These are phyloP conservation scores for Aleiodes sp. DNA, from an alignment of 1,140 invertebrate species.

Conservation along the genomic window DNA sequence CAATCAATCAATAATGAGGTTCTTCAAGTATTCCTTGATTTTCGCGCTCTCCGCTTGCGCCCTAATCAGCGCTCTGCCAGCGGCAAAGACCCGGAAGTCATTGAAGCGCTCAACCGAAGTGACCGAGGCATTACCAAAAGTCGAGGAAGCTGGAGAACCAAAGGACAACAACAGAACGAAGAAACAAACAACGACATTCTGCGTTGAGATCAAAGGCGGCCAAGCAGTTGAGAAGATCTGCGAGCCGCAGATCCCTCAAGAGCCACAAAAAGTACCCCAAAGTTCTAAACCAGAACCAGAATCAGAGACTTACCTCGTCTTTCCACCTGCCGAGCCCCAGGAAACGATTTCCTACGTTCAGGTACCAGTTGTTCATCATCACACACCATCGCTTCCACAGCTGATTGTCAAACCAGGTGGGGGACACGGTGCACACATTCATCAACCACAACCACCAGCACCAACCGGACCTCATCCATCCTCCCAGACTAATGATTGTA, in stretches of 20 bases:
- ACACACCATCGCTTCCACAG: not conserved
- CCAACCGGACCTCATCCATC: not conserved
- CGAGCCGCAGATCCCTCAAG: not conserved
- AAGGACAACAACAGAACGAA: slow-evolving; percentile 31
- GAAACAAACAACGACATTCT: slow-evolving; percentile 41
- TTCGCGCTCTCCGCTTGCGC: not conserved
- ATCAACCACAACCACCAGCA: not conserved
- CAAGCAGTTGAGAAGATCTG: no score
- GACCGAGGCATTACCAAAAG: not conserved
- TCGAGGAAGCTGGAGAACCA: not conserved
- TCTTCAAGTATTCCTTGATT: slow-evolving; percentile 16
- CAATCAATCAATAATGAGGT: not conserved
- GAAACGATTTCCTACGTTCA: not conserved
- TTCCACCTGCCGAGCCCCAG: not conserved
- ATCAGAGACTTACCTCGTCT: not conserved
- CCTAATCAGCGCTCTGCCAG: not conserved
- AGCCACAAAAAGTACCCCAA: not conserved
- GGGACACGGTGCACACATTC: no score
- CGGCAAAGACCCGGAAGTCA: not conserved
- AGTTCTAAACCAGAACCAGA: not conserved
- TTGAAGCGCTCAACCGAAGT: not conserved
- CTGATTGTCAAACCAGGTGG: not conserved
- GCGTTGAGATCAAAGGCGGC: slow-evolving; percentile 36
- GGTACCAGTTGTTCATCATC: not conserved
- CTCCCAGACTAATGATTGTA: no score